Percentiles rank a stretch among this genome's conserved stretches.
Conservation (phyloP, 2,797 vertebrate species). For the Cossypha niveicapilla region DNA sequence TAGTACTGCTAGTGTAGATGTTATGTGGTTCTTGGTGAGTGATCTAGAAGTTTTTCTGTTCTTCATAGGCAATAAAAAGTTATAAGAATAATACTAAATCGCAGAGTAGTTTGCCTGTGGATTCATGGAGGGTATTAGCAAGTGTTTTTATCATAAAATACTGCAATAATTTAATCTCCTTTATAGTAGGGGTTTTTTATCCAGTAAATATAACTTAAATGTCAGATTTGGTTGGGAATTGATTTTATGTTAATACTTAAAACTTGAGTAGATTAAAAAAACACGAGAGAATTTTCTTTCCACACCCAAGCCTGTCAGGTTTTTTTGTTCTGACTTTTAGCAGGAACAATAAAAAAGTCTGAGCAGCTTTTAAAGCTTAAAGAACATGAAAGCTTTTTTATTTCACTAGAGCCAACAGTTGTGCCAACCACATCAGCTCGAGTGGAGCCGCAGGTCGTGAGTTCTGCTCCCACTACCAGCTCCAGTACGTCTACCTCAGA, state of each 20-base stretch:
- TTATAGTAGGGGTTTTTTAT: background rate
- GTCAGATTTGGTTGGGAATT: background rate
- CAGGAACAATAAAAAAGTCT: background rate
- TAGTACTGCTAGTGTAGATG: background rate
- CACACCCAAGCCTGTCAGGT: accelerated
- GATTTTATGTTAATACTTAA: background rate
- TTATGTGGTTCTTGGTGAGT: background rate
- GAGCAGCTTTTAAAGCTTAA: background rate
- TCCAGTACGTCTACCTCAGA: conserved; percentile 91
- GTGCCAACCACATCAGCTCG: conserved; percentile 91
- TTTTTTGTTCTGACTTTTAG: background rate
- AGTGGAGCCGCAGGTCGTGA: conserved; percentile 83
- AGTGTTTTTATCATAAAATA: background rate
- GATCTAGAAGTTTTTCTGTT: background rate
- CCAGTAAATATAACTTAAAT: background rate
- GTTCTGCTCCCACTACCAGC: conserved; percentile 82
- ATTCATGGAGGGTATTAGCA: background rate
- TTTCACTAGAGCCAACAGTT: conserved; percentile 85
- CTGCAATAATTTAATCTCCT: background rate
- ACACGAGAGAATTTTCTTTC: background rate
- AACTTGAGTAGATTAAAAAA: background rate
- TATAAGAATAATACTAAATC: background rate
- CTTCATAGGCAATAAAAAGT: background rate
- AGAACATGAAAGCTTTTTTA: background rate
- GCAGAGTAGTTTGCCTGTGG: background rate